A percentile compares a stretch with the other conserved stretches of the same genome.
Evolutionary conservation across 2,888 invertebrate species (phyloP).

Genomic region (Bellardia pandia): DNA sequence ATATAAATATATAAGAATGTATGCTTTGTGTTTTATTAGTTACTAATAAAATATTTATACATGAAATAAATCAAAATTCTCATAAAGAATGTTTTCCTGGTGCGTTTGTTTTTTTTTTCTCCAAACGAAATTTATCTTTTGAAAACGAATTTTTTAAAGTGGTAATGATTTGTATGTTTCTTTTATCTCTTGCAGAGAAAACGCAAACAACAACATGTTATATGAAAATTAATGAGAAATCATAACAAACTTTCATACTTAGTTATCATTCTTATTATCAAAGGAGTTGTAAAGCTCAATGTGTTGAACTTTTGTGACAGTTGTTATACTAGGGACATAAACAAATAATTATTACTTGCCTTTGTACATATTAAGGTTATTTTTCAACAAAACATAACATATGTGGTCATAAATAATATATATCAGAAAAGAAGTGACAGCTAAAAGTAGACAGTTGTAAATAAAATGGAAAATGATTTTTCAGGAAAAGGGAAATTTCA

Average conservation of each 20-base stretch:
- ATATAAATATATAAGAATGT: neutral
- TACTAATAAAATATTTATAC: slow-evolving; percentile 24
- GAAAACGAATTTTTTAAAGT: slow-evolving; percentile 19
- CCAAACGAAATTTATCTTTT: neutral
- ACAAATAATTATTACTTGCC: neutral
- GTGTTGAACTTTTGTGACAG: slow-evolving; percentile 1
- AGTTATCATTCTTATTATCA: neutral
- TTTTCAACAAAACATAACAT: neutral
- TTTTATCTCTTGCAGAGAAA: neutral
- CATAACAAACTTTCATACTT: neutral
- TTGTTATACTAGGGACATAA: neutral
- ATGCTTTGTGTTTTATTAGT: slow-evolving; percentile 8
- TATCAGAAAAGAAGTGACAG: neutral
- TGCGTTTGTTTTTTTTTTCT: neutral
- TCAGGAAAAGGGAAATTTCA: neutral
- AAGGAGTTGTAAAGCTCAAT: neutral
- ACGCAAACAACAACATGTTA: neutral
- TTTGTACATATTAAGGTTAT: neutral
- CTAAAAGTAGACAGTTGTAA: neutral
- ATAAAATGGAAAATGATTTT: neutral
- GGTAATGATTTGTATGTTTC: neutral
- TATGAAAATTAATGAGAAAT: slow-evolving; percentile 2
- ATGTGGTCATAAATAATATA: neutral
- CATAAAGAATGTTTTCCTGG: neutral
- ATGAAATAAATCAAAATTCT: slow-evolving; percentile 16